Conservation (phyloP, 2,113 vertebrate genomes). For the Dicerorhinus sumatrensis region DNA sequence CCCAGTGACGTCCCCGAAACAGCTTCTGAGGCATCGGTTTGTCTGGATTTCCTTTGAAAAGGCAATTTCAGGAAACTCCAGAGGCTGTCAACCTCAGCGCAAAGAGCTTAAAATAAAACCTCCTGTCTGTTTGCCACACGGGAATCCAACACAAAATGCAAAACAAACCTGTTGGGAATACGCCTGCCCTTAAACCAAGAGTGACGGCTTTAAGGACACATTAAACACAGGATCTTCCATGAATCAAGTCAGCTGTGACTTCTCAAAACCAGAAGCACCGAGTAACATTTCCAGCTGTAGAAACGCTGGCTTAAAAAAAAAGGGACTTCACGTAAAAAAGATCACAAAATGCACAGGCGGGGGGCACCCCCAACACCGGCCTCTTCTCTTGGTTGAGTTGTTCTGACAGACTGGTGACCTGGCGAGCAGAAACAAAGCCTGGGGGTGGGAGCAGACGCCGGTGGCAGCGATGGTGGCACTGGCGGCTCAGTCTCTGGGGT, state of each 20-base stretch:
- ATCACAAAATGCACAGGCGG: not conserved
- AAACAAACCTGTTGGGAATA: constrained; percentile 26
- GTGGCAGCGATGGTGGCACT: not conserved
- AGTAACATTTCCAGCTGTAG: constrained; percentile 30
- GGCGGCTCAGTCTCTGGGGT: not conserved
- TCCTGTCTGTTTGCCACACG: not conserved
- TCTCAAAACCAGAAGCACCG: not conserved
- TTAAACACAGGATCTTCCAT: constrained; percentile 38
- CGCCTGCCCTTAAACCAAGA: not conserved
- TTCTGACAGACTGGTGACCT: not conserved
- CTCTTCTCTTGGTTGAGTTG: not conserved
- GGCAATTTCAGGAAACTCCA: constrained; percentile 8
- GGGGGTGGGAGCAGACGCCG: constrained; percentile 6
- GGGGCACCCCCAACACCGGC: not conserved
- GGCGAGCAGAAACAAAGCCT: not conserved
- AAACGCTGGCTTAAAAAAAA: not conserved
- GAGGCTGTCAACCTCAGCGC: not conserved
- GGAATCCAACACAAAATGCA: constrained; percentile 25
- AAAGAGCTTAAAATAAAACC: constrained; percentile 62
- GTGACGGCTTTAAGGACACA: not conserved
- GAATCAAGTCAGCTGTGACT: not conserved
- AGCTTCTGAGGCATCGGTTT: not conserved
- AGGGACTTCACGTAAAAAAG: not conserved
- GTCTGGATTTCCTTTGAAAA: not conserved
- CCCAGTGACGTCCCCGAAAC: not conserved